Base-by-base conservation (phyloP, 2,797 vertebrate species). In the Crenichthys baileyi region DNA sequence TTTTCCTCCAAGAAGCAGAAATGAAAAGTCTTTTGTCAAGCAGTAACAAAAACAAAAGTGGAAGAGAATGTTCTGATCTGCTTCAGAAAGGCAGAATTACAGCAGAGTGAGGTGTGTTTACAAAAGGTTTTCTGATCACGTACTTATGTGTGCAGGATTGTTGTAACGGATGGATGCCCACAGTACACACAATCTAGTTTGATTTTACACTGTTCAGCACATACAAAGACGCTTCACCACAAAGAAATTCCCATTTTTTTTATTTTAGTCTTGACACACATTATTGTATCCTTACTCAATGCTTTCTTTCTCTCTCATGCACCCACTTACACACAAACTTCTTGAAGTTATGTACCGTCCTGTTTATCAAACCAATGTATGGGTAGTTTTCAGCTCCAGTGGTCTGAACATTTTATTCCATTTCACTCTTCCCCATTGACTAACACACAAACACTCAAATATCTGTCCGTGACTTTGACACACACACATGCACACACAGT, bases 371-470 rank as follows among this genome's bases (percentile, higher is more conserved):
- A 92, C 93, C 93, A 89, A 92, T 94, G 92, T 93, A 92, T 91
- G 90, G 89, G 90, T 94, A 93, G 90, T 95, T 94, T 95, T 95
- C 93, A 94, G 94, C 95, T 95, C 90, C 91, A 94, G 88, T 93
- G 94, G 86, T 94, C 93, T 91, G 93, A 87, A 91, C 85, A 94
- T 92, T 94, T 95, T 95, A 94, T 95, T 95, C 91, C 86, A 93
- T 95, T 94, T 94, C 90, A 85, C 88, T 79, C 87, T 91, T 91
- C 88, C 92, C 89, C 86, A 85, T 89, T 94, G 91, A 89, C 93
- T 88, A 92, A 90, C 90, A 93, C 90, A 90, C 90, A 90, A 86
- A 87, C 82, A 85, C 89, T 90, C 88, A 92, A 81, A 92, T 82
- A 79, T 85, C 87, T 83, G 81, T 74, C 81, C n/a, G 0, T 75